Evolutionary conservation across 2,797 vertebrate genomes (phyloP).

Genomic region (Gobio occitaniae): DNA sequence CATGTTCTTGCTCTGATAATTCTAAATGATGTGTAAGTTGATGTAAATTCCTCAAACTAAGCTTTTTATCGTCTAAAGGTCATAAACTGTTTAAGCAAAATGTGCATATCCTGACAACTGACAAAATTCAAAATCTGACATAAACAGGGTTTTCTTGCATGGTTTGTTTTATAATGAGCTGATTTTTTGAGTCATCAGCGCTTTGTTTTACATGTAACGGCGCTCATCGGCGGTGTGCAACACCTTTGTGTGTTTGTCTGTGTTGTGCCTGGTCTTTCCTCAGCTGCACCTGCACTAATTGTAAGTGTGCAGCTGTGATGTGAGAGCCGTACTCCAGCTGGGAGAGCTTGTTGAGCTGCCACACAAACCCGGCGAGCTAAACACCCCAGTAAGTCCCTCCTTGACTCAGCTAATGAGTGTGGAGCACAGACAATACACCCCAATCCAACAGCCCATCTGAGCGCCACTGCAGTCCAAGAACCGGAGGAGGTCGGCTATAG

Average conservation of each 20-base stretch:
- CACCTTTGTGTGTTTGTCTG: slow-evolving; percentile 42
- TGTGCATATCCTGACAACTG: background rate
- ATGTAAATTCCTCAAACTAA: background rate
- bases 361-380: slow-evolving; percentile 61
- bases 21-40: background rate
- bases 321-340: slow-evolving; percentile 65
- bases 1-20: background rate
- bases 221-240: background rate
- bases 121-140: background rate
- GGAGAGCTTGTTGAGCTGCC: slow-evolving; percentile 64
- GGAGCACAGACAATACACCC: slow-evolving; percentile 64
- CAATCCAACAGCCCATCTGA: slow-evolving; percentile 62
- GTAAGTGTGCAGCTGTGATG: slow-evolving; percentile 66
- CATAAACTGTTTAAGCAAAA: background rate
- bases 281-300: slow-evolving; percentile 67
- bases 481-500: slow-evolving; percentile 58
- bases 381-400: slow-evolving; percentile 64
- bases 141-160: background rate
- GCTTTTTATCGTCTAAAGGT: background rate
- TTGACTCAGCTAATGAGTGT: slow-evolving; percentile 68
- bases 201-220: slow-evolving; percentile 9
- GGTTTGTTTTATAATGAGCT: background rate
- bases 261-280: slow-evolving; percentile 51
- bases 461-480: slow-evolving; percentile 55
- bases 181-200: background rate